phyloP scores from a whole-genome alignment of 2,888 invertebrate genomes.

The Odontomyia ornata region DNA sequence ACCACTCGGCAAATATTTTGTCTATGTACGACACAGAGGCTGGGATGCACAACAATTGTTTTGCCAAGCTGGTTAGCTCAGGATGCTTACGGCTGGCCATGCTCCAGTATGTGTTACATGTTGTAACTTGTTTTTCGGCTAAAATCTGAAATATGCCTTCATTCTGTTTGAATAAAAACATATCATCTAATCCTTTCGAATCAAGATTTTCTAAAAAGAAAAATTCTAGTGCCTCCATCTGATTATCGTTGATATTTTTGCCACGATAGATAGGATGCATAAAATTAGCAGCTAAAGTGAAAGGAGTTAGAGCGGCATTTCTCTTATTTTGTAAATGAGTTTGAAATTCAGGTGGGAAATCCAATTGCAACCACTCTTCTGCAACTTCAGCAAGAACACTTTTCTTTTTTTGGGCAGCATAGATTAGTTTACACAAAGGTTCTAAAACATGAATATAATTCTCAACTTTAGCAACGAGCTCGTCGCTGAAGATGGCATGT shows the following conservation, averaged over 20 bases:
- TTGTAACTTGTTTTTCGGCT: constrained; percentile 26
- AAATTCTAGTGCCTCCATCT: constrained; percentile 35
- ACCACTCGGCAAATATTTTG: constrained; percentile 37
- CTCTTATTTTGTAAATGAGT: constrained; percentile 12
- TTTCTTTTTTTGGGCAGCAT: constrained; percentile 36
- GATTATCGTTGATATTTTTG: neutral
- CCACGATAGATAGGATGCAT: constrained; percentile 43
- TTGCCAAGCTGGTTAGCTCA: constrained; percentile 3
- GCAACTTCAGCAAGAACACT: constrained; percentile 37
- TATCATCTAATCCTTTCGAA: constrained; percentile 24
- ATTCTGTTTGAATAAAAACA: constrained; percentile 28
- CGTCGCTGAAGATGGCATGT: constrained; percentile 35
- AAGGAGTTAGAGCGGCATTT: constrained; percentile 22
- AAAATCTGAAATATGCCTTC: constrained; percentile 37
- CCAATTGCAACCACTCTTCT: constrained; percentile 38
- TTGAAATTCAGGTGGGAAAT: constrained; percentile 25
- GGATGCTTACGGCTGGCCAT: constrained; percentile 42
- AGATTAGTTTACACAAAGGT: constrained; percentile 40
- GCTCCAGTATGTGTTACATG: constrained; percentile 42
- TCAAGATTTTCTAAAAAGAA: constrained; percentile 41
- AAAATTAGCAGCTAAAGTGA: constrained; percentile 41
- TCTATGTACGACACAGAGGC: constrained; percentile 41
- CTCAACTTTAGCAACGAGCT: constrained; percentile 18
- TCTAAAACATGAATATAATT: constrained; percentile 28
- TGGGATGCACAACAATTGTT: constrained; percentile 21